A percentile compares a stretch with the other conserved stretches of the same genome.
Conservation (phyloP, 2,888 invertebrate genomes). For the Danaus chrysippus region DNA sequence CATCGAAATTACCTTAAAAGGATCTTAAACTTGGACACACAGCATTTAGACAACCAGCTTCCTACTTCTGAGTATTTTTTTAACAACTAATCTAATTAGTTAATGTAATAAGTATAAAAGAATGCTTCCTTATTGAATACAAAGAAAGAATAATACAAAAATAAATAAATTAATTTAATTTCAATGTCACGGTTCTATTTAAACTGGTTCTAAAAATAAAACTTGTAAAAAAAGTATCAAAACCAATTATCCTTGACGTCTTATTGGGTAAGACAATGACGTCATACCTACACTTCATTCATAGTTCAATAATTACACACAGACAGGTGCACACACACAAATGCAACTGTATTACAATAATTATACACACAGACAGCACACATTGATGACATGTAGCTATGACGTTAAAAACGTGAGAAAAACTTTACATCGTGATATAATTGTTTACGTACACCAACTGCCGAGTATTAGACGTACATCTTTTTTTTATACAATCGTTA, state of each 20-base stretch:
- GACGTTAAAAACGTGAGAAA: conserved; percentile 42
- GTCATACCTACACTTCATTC: conserved; percentile 45
- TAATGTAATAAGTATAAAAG: too few relatives aligned
- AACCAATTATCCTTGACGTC: conserved; percentile 14
- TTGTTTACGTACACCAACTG: conserved; percentile 39
- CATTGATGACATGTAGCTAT: conserved; percentile 20
- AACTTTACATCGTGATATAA: conserved; percentile 40
- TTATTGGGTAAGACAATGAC: conserved; percentile 35
- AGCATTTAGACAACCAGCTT: too few relatives aligned
- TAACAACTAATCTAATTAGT: too few relatives aligned
- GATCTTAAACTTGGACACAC: too few relatives aligned
- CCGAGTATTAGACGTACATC: conserved; percentile 16
- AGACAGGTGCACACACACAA: not conserved
- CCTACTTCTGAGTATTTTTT: too few relatives aligned
- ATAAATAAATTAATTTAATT: not conserved
- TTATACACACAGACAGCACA: conserved; percentile 22
- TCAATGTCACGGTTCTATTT: conserved; percentile 11
- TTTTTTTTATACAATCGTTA: conserved; percentile 5
- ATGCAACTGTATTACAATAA: not conserved
- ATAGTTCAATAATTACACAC: conserved; percentile 44
- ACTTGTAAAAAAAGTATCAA: conserved; percentile 9
- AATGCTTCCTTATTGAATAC: too few relatives aligned
- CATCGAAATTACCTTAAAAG: too few relatives aligned
- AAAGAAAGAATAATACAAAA: too few relatives aligned
- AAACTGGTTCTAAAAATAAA: conserved; percentile 9